A percentile compares a stretch with the other conserved stretches of the same genome.
These are phyloP conservation scores for Trachymyrmex septentrionalis DNA, from an alignment of 1,140 invertebrate species.

Conservation along the genomic window DNA sequence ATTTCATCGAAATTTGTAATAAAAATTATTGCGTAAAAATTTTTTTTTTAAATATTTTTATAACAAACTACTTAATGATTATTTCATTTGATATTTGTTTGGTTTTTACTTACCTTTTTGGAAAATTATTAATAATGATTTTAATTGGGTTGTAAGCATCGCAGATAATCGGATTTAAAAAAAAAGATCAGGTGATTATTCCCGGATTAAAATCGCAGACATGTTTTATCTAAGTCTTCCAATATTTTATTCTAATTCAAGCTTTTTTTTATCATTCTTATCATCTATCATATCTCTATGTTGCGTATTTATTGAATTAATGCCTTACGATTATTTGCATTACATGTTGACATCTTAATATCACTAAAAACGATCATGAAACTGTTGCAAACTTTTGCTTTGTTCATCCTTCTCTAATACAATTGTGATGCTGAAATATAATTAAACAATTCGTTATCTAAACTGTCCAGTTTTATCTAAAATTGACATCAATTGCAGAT, in stretches of 20 bases:
- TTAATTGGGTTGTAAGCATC: no score
- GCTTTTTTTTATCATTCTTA: background rate
- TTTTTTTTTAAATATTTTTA: no score
- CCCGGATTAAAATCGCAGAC: background rate
- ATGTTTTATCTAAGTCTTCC: background rate
- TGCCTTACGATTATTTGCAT: background rate
- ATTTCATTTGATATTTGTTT: no score
- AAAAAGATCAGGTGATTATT: no score
- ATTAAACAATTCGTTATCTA: slow-evolving; percentile 1
- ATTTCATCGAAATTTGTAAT: no score
- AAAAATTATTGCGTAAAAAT: no score
- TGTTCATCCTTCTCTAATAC: background rate
- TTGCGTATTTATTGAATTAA: background rate
- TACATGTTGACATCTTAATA: background rate
- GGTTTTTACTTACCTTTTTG: no score
- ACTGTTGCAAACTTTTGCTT: slow-evolving; percentile 8
- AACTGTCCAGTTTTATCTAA: background rate
- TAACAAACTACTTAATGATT: no score
- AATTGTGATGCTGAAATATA: background rate
- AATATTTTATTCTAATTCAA: background rate
- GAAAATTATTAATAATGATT: no score
- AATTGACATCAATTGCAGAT: slow-evolving; percentile 4
- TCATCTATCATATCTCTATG: background rate
- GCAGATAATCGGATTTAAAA: no score
- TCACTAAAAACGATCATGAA: background rate